These are phyloP conservation scores for Macrobrachium nipponense DNA, from an alignment of 1,140 invertebrate species.

Conservation along the genomic window DNA sequence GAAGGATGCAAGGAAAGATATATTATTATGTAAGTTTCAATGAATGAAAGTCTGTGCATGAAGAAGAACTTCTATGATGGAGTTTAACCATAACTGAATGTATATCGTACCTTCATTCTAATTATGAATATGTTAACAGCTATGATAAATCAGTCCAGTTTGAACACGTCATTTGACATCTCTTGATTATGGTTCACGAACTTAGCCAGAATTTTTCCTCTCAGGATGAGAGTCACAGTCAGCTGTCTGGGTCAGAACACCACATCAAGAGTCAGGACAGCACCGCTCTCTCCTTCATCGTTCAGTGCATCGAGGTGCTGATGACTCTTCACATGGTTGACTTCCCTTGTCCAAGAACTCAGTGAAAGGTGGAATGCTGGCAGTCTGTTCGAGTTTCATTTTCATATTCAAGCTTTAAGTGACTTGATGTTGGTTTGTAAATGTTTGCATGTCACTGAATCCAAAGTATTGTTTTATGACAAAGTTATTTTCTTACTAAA, in stretches of 20 bases:
- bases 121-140: neutral
- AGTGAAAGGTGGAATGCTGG: neutral
- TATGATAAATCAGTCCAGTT: neutral
- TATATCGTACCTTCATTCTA: too few species aligned
- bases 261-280: constrained; percentile 39
- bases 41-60: too few species aligned
- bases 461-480: too few species aligned
- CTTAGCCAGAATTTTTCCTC: neutral
- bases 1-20: too few species aligned
- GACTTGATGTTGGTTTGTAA: too few species aligned
- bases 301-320: constrained; percentile 51
- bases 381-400: too few species aligned
- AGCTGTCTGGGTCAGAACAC: constrained; percentile 47
- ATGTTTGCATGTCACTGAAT: too few species aligned
- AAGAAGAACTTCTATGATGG: too few species aligned
- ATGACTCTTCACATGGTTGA: constrained; percentile 52
- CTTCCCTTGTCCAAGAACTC: constrained; percentile 40
- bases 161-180: neutral
- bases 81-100: too few species aligned
- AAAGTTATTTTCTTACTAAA: too few species aligned
- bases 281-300: constrained; percentile 29
- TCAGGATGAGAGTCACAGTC: constrained; percentile 47
- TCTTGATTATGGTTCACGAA: neutral
- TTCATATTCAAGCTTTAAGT: too few species aligned
- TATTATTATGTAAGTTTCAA: too few species aligned